Conservation (phyloP, 2,797 vertebrate genomes). For the Etheostoma nigrum region DNA sequence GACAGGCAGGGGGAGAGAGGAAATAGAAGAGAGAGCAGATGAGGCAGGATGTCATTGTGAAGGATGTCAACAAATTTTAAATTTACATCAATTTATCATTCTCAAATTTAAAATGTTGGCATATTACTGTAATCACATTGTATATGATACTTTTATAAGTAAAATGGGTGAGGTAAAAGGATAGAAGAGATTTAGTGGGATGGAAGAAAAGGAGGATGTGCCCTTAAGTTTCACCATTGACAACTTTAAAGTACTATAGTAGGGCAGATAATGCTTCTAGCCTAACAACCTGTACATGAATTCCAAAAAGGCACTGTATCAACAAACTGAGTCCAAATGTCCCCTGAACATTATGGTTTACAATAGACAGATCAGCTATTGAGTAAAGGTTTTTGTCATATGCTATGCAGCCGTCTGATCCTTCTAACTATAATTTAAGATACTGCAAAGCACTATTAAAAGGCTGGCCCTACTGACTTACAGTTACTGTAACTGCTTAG, state of each 20-base stretch:
- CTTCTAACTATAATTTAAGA: slow-evolving; percentile 44
- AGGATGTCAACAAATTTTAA: slow-evolving; percentile 13
- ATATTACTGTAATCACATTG: neutral
- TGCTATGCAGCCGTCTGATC: slow-evolving; percentile 58
- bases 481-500: slow-evolving; percentile 6
- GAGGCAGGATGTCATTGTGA: slow-evolving; percentile 17
- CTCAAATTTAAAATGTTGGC: neutral
- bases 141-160: neutral
- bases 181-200: no score
- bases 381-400: slow-evolving; percentile 41
- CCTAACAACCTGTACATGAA: slow-evolving; percentile 31
- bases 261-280: slow-evolving; percentile 37
- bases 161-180: neutral
- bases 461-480: slow-evolving; percentile 23
- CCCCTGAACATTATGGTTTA: slow-evolving; percentile 39
- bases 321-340: slow-evolving; percentile 56
- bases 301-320: slow-evolving; percentile 48
- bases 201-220: neutral
- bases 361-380: slow-evolving; percentile 60
- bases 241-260: slow-evolving; percentile 12
- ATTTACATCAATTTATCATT: neutral
- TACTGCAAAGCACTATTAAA: neutral
- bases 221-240: neutral
- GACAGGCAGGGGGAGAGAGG: slow-evolving; percentile 5
- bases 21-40: slow-evolving; percentile 27